Conservation (phyloP, 2,888 invertebrate species). For the Brachylomia viminalis region DNA sequence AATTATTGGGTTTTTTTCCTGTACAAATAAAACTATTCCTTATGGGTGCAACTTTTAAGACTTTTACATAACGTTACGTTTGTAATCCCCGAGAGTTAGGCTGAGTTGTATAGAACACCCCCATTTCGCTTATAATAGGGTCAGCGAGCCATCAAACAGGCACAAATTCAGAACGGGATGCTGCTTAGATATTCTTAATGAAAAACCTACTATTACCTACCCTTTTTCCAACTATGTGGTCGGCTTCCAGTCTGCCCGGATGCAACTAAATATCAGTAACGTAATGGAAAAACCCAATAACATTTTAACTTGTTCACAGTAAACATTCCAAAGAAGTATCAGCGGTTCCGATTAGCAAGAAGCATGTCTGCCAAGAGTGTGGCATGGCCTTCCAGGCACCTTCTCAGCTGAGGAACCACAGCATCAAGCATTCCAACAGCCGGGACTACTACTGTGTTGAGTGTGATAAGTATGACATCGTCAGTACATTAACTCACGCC, state of each 20-base stretch:
- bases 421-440: slow-evolving; percentile 73
- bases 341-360: slow-evolving; percentile 61
- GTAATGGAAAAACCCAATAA: not conserved
- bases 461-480: slow-evolving; percentile 76
- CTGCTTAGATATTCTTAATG: not conserved
- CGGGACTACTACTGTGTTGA: slow-evolving; percentile 84
- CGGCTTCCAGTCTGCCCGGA: not conserved
- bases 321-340: slow-evolving; percentile 75
- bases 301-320: slow-evolving; percentile 57
- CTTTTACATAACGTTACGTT: too few relatives aligned
- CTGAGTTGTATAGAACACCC: too few relatives aligned
- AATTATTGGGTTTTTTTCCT: not conserved
- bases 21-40: not conserved
- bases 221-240: not conserved
- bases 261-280: not conserved
- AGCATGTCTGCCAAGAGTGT: slow-evolving; percentile 76
- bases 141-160: not conserved
- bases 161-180: not conserved
- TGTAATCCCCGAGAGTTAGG: too few relatives aligned
- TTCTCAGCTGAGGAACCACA: slow-evolving; percentile 78
- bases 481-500: not conserved
- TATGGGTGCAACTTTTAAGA: not conserved
- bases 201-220: too few relatives aligned
- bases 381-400: slow-evolving; percentile 77
- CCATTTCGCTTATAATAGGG: too few relatives aligned